Percentiles rank a stretch among this genome's conserved stretches.
These are phyloP conservation scores for Armadillidium nasatum DNA, from an alignment of 1,140 invertebrate species.

Conservation along the genomic window DNA sequence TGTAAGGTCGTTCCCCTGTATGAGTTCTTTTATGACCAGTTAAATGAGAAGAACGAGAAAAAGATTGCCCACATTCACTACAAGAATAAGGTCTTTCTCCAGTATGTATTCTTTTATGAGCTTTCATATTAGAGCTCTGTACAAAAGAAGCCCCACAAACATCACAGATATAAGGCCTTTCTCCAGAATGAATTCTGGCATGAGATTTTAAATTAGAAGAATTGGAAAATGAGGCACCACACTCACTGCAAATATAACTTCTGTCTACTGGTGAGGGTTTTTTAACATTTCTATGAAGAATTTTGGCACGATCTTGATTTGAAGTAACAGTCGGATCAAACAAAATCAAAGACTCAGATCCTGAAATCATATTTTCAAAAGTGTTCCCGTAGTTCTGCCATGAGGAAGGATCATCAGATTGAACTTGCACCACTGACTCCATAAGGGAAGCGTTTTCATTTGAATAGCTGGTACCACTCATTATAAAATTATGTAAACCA, in stretches of 20 bases:
- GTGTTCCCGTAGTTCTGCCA: background rate
- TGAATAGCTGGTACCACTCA: background rate
- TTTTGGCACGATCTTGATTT: background rate
- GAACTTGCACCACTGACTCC: background rate
- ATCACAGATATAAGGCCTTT: slow-evolving; percentile 46
- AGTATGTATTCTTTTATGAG: slow-evolving; percentile 58
- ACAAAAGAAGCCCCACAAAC: slow-evolving; percentile 53
- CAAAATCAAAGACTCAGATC: background rate
- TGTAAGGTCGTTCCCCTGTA: slow-evolving; percentile 49
- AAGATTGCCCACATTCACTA: slow-evolving; percentile 38
- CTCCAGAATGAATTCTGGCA: slow-evolving; percentile 48
- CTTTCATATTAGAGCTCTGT: slow-evolving; percentile 62
- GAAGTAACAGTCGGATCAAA: background rate
- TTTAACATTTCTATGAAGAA: background rate
- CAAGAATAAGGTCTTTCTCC: slow-evolving; percentile 39
- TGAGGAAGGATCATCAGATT: background rate
- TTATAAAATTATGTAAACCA: too few species aligned
- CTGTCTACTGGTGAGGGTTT: background rate
- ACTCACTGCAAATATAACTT: slow-evolving; percentile 42
- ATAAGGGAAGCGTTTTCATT: background rate
- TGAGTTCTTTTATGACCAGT: slow-evolving; percentile 48
- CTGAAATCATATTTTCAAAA: background rate
- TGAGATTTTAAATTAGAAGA: slow-evolving; percentile 49
- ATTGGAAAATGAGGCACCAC: slow-evolving; percentile 45
- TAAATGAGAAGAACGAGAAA: slow-evolving; percentile 40